phyloP scores from a whole-genome alignment of 2,113 vertebrate species.

The Callipepla squamata region DNA sequence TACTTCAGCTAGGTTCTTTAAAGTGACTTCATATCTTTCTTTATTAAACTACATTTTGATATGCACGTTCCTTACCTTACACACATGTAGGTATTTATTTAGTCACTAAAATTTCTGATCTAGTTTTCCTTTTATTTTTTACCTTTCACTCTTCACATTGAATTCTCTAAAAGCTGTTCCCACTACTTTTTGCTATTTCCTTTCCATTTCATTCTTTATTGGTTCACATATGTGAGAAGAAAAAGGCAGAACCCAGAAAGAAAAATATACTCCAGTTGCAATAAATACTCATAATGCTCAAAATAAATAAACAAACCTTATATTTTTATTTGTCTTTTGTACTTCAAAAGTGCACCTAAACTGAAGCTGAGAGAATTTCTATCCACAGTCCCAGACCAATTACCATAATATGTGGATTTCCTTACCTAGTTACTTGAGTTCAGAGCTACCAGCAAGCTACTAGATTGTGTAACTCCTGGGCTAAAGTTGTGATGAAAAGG shows the following conservation, averaged over 20 bases:
- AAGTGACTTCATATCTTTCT: neutral
- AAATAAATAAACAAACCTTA: neutral
- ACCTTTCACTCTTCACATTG: neutral
- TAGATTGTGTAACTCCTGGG: neutral
- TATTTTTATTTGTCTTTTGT: neutral
- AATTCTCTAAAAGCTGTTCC: neutral
- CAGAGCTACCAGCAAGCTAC: neutral
- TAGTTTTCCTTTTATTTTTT: neutral
- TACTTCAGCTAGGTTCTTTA: neutral
- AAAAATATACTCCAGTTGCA: neutral
- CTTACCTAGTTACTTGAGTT: neutral
- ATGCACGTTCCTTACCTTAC: neutral
- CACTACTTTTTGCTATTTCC: neutral
- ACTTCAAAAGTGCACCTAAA: neutral
- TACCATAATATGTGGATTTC: neutral
- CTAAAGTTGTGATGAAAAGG: neutral
- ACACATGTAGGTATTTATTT: neutral
- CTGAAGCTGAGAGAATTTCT: neutral
- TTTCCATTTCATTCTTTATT: neutral
- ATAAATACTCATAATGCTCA: neutral
- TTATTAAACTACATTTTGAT: neutral
- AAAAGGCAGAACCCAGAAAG: neutral
- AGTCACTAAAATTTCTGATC: neutral
- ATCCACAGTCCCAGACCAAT: neutral
- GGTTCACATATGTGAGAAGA: neutral